These are phyloP conservation scores for Catocala sponsa DNA, from an alignment of 2,888 invertebrate species.

Conservation along the genomic window DNA sequence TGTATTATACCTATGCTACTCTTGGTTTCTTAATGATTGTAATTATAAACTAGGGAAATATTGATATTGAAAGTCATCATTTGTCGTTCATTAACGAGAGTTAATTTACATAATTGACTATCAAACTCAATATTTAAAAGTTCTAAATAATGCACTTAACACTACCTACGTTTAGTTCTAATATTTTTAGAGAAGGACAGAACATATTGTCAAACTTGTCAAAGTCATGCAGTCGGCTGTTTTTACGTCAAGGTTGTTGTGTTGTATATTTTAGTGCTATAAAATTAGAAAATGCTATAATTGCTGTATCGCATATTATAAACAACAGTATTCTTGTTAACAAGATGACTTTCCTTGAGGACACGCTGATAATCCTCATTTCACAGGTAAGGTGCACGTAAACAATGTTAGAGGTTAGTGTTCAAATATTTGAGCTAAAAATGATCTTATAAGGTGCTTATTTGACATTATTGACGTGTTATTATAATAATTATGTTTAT, in stretches of 20 bases:
- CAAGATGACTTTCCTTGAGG: conserved; percentile 94
- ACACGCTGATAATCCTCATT: conserved; percentile 94
- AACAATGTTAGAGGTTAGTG: conserved; percentile 43
- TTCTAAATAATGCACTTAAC: too few relatives aligned
- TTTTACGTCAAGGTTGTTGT: conserved; percentile 4
- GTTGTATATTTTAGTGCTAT: background rate
- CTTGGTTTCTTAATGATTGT: too few relatives aligned
- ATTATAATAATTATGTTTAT: background rate
- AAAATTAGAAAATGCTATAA: background rate
- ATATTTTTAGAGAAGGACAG: background rate
- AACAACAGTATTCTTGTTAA: background rate
- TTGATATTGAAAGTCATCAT: too few relatives aligned
- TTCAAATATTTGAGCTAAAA: background rate
- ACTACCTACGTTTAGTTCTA: too few relatives aligned
- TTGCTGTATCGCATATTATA: background rate
- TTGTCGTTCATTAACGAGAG: too few relatives aligned
- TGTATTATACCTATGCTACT: too few relatives aligned
- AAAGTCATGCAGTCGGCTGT: conserved; percentile 4
- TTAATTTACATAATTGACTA: too few relatives aligned
- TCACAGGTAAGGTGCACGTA: conserved; percentile 89
- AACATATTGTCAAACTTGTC: conserved; percentile 6
- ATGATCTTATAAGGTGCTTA: background rate
- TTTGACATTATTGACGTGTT: background rate
- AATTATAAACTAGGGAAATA: too few relatives aligned
- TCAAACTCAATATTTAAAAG: too few relatives aligned